Percentiles rank a stretch among this genome's conserved stretches.
phyloP scores from a whole-genome alignment of 2,113 vertebrate species.

The Eira barbara region DNA sequence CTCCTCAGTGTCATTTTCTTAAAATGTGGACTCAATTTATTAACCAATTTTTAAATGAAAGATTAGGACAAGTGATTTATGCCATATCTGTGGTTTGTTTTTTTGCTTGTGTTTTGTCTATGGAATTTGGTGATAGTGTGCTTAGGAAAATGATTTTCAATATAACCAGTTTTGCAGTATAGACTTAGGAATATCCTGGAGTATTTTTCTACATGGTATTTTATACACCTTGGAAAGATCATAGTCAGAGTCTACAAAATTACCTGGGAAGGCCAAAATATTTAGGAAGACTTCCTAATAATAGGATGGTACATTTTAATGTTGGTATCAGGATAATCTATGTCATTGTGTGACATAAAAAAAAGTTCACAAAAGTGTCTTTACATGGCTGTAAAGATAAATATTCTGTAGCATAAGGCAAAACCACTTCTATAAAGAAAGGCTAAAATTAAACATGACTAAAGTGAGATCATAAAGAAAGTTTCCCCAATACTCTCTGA shows the following conservation, averaged over 20 bases:
- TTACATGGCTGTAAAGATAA: not conserved
- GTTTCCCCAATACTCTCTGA: not conserved
- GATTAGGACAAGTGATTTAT: not conserved
- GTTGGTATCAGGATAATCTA: not conserved
- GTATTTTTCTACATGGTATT: not conserved
- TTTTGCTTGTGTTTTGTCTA: not conserved
- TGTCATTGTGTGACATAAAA: not conserved
- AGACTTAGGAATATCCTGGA: not conserved
- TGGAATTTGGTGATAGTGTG: not conserved
- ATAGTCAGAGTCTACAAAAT: not conserved
- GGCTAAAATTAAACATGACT: not conserved
- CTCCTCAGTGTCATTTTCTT: not conserved
- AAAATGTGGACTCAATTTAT: not conserved
- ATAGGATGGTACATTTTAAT: not conserved
- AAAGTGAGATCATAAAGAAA: not conserved
- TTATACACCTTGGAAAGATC: not conserved
- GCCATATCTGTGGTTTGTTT: not conserved
- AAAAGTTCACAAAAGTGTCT: not conserved
- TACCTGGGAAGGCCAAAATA: not conserved
- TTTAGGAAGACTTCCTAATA: not conserved
- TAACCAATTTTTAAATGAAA: not conserved
- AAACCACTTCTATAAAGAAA: not conserved
- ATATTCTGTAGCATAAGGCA: not conserved
- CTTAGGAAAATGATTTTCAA: not conserved
- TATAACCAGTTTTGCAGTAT: not conserved